Evolutionary conservation across 2,113 vertebrate genomes (phyloP), one percentile per base, ranked within the genome.

Genomic region (Pluvialis apricaria): DNA sequence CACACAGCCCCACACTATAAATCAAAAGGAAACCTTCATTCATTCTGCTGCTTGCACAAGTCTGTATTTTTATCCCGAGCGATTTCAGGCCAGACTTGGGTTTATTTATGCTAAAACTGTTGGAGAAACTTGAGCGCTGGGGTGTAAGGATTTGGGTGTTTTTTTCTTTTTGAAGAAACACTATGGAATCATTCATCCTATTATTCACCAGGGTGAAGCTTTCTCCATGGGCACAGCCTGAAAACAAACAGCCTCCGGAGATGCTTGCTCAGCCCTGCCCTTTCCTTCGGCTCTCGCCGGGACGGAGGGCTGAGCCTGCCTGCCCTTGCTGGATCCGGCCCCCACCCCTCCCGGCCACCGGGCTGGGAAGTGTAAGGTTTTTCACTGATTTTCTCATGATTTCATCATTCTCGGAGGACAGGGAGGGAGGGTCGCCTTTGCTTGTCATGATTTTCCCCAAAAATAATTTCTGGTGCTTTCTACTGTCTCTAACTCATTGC

Each of bases 381-480:
- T 90, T 66, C 8, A 49, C 65, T 15, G 17, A 69, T 83, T 95
- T 91, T 55, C 76, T 82, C 71, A 34, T 77, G 12, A 40, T 94
- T 84, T 94, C 36, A 5, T 86, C 64, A 75, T 81, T 89, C 65
- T 58, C 34, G 47, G 44, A 83, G 40, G 44, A 58, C 24, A 38
- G 9, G 32, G 28, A 66, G 12, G 45, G 36, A 69, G n/a, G 7
- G 24, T 14, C 0, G 0, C 47, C 64, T 89, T 66, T 14, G 0
- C 31, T 47, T 82, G 20, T 44, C 45, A 54, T 34, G 25, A 58
- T 91, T 87, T 89, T 49, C 60, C 77, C 55, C 38, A 58, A 22
- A 32, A 86, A 38, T 49, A 66, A 80, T 64, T 52, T 28, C 60
- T 58, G 34, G 16, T 83, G 68, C n/a, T 90, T 78, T 84, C 36